Percentiles rank a stretch among this genome's conserved stretches.
phyloP scores from a whole-genome alignment of 2,888 invertebrate species.

The Lepeophtheirus nordmannii region DNA sequence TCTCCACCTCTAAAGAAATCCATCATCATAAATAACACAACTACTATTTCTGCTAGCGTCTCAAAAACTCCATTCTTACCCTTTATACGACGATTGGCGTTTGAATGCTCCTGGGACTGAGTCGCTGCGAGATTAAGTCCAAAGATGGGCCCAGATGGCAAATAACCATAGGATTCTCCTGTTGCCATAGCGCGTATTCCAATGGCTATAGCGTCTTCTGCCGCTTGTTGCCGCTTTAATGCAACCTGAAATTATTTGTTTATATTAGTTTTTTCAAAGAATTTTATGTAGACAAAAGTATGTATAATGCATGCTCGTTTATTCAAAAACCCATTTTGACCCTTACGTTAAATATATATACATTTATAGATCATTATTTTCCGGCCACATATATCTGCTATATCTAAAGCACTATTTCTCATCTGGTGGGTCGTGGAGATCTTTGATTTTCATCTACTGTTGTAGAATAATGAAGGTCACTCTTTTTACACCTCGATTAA shows the following conservation, averaged over 20 bases:
- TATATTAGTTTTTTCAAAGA: neutral
- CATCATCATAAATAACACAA: neutral
- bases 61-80: neutral
- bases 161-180: conserved; percentile 50
- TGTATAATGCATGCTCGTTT: neutral
- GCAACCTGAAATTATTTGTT: conserved; percentile 52
- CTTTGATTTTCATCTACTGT: too few species aligned
- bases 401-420: too few species aligned
- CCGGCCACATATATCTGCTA: too few species aligned
- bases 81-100: conserved; percentile 6
- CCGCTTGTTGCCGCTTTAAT: conserved; percentile 85
- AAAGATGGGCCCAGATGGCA: conserved; percentile 79
- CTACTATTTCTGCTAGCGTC: neutral
- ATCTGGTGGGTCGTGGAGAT: too few species aligned
- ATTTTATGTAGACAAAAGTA: neutral
- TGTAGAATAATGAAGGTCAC: too few species aligned
- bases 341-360: too few species aligned
- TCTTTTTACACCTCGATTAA: too few species aligned
- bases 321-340: conserved; percentile 24
- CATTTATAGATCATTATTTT: too few species aligned
- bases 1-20: neutral
- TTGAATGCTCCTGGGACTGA: conserved; percentile 17
- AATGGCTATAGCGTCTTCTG: conserved; percentile 86
- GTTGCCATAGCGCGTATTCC: conserved; percentile 72
- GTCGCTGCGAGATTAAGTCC: conserved; percentile 71